Percentiles rank a stretch among this genome's conserved stretches.
Evolutionary conservation across 2,797 vertebrate genomes (phyloP).

Genomic region (Rhinophrynus dorsalis): DNA sequence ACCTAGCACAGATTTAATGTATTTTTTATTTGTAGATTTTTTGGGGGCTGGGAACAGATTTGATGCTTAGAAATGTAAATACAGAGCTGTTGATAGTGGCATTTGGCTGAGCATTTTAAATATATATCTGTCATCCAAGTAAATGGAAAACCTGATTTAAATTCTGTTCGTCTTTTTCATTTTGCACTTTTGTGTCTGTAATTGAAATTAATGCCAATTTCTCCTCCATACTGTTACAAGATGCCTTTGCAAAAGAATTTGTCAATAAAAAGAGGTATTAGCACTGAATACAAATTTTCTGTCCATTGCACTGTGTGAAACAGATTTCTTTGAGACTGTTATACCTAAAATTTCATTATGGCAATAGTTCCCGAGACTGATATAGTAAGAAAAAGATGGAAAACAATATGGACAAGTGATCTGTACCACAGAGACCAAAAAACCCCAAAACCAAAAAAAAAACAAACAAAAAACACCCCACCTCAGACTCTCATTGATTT

Average conservation of each 20-base stretch:
- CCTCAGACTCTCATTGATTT: no score
- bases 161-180: not conserved
- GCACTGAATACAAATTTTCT: not conserved
- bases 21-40: constrained; percentile 1
- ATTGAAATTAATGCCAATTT: constrained; percentile 20
- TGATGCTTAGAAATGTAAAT: constrained; percentile 3
- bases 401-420: no score
- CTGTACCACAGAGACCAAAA: no score
- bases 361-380: no score
- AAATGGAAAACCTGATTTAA: not conserved
- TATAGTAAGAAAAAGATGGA: no score
- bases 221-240: not conserved
- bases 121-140: not conserved
- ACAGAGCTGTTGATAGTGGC: not conserved
- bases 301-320: no score
- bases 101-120: not conserved
- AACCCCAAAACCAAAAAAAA: no score
- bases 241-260: not conserved
- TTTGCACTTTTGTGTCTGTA: not conserved
- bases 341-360: no score
- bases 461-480: no score
- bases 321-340: no score
- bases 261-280: not conserved
- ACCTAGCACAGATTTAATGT: no score
- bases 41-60: not conserved